Evolutionary conservation across 2,888 invertebrate genomes (phyloP), one percentile per base, ranked within the genome.

Genomic region (Therioaphis trifolii): DNA sequence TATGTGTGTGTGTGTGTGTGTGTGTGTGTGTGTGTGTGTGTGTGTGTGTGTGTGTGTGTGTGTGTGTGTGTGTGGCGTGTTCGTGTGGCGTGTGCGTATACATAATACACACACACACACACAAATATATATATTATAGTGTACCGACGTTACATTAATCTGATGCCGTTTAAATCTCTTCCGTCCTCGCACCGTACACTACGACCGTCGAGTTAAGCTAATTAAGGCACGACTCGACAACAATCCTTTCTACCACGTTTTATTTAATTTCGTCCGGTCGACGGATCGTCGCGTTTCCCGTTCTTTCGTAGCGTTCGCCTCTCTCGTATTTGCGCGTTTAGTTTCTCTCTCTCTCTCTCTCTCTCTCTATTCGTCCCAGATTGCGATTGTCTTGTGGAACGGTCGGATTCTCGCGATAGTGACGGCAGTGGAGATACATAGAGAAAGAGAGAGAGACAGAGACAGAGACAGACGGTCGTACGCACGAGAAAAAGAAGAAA

Each of bases 141-240:
- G 21, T 24, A 24, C 75, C 43, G 40, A 24, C 49, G 69, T 78
- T 35, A 14, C 52, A 68, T 69, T 78, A 78, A 78, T 78, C 78
- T 35, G 43, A 58, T 58, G 68, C 35, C 68, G 63, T 68, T 78
- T 78, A 52, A 55, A 55, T 24, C 68, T 7, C 18, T 35, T 9
- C 21, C 29, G 29, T 49, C 55, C 29, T n/a, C n/a, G n/a, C n/a
- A 5, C 5, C 40, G 9, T n/a, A 2, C 40, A 15, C 4, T 40
- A 18, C 18, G 2, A 11, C 75, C 43, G 40, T 40, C 18, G 43
- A 61, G 61, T 61, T 74, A 58, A 9, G 69, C 68, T 78, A 69
- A 78, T 78, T 69, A 52, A 78, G 55, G 68, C 21, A 12, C 21
- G 52, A 78, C 78, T 52, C n/a, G 55, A 68, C 40, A 61, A 58